A percentile compares a stretch with the other conserved stretches of the same genome.
Conservation (phyloP, 2,113 vertebrate genomes). For the Leuciscus idus region DNA sequence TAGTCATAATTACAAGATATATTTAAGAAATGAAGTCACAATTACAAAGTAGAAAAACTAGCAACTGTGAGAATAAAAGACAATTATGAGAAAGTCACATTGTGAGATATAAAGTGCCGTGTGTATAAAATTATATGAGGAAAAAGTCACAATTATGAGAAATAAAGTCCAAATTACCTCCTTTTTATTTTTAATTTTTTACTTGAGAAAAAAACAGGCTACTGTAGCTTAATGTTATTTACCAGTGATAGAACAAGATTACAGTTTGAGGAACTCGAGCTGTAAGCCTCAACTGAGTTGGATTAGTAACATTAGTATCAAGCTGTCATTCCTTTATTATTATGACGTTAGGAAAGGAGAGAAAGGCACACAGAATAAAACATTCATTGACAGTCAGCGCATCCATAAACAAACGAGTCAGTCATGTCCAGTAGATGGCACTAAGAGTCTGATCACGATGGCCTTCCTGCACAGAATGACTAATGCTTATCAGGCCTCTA, state of each 20-base stretch:
- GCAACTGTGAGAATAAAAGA: neutral
- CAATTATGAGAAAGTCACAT: neutral
- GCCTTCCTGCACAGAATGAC: neutral
- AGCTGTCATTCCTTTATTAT: slow-evolving; percentile 18
- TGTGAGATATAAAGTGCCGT: neutral
- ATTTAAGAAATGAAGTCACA: neutral
- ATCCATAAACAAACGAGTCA: slow-evolving; percentile 24
- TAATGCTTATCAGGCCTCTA: neutral
- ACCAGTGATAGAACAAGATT: neutral
- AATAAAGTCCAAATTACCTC: neutral
- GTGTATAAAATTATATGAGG: neutral
- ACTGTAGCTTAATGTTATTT: neutral
- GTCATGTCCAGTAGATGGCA: slow-evolving; percentile 41
- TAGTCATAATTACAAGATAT: too few species aligned
- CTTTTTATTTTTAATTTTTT: neutral
- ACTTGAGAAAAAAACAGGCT: neutral
- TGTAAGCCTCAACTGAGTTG: neutral
- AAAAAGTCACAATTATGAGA: neutral
- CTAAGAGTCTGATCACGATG: slow-evolving; percentile 12
- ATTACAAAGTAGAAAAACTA: neutral
- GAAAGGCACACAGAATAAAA: slow-evolving; percentile 28
- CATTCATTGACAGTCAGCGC: neutral
- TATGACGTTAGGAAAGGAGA: neutral
- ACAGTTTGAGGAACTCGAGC: neutral
- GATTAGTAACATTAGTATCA: slow-evolving; percentile 6